Evolutionary conservation across 2,888 invertebrate genomes (phyloP), one percentile per base, ranked within the genome.

Genomic region (Disparrhopalites patrizii): DNA sequence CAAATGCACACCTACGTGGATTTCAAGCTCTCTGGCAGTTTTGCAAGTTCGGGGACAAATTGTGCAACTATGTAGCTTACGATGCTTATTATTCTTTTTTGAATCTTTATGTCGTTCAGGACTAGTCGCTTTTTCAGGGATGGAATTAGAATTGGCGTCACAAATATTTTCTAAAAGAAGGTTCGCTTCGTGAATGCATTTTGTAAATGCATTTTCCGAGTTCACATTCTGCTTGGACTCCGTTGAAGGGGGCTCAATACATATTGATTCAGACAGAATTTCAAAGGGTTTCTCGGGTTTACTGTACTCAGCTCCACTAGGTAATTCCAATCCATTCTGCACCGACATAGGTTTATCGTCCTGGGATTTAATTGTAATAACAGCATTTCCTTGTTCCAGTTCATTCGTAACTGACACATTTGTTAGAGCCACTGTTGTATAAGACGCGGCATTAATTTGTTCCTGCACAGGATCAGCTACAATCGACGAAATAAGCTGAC

Each of bases 41-140:
- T 54, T 63, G 25, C 54, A 63, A 43, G 13, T 30, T 56, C 47
- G 54, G n/a, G 40, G 18, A 63, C 63, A 63, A 7, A 54, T 30
- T 3, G 63, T 36, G 55, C 63, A 63, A 1, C 25, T 15, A 30
- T 55, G 33, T 0, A 30, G 25, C n/a, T 43, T 63, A 28, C 54
- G 38, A 36, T 18, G 7, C 31, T 18, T 55, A 15, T 30, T 31
- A 5, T 40, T 36, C 23, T 25, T 43, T 13, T n/a, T 1, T 2
- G 8, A 15, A 10, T 43, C 43, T 15, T 5, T 43, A 10, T 43
- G 36, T 10, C 8, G 36, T 15, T 43, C 43, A 5, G n/a, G 43
- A 15, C 5, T 4, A 5, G 5, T 4, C 43, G 20, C 4, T 15
- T 5, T 15, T 10, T 43, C 43, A 5, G 43, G n/a, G 43, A 18